Evolutionary conservation across 2,113 vertebrate genomes (phyloP), one percentile per base, ranked within the genome.

Genomic region (Lophotis ruficrista): DNA sequence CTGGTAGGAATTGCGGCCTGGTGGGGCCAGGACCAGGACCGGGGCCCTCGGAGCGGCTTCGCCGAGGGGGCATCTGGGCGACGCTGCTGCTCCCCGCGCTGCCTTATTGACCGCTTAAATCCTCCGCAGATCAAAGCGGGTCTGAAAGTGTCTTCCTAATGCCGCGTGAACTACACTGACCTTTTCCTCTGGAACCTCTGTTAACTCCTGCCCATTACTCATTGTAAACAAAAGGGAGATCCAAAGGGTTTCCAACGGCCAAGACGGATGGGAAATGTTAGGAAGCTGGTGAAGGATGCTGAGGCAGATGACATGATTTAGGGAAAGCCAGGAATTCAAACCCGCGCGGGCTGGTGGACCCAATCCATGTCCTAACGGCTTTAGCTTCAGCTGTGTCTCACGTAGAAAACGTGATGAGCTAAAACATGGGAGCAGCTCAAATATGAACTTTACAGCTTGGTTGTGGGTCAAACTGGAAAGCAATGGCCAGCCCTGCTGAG

Each of bases 161-260:
- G 83, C 80, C 33, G 87, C 93, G 83, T 87, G 83, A 93, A 91
- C 93, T 76, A 79, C 50, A 82, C 79, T 93, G 66, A 79, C 87
- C 94, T 88, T 81, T 83, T 70, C 90, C 87, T 91, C 92, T 88
- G 81, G 85, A 90, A 80, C 85, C 76, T 48, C 83, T 93, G 72
- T 83, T 62, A 86, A 81, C 80, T 92, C 91, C 89, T 81, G 61
- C 86, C 81, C 89, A 80, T 91, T 94, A 83, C 87, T 92, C 93
- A 93, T 77, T 71, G 94, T 92, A 97, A 97, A 97, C 96, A 97
- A 96, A 96, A 91, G 86, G 87, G 96, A 92, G 94, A 96, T 95
- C 94, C 96, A 94, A 96, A 94, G 95, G 50, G 35, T 95, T 96
- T 93, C 83, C 96, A 96, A n/a, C 2, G 47, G 96, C 94, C 51